These are phyloP conservation scores for Phalacrocorax carbo DNA, from an alignment of 2,113 vertebrate genomes.

Conservation along the genomic window DNA sequence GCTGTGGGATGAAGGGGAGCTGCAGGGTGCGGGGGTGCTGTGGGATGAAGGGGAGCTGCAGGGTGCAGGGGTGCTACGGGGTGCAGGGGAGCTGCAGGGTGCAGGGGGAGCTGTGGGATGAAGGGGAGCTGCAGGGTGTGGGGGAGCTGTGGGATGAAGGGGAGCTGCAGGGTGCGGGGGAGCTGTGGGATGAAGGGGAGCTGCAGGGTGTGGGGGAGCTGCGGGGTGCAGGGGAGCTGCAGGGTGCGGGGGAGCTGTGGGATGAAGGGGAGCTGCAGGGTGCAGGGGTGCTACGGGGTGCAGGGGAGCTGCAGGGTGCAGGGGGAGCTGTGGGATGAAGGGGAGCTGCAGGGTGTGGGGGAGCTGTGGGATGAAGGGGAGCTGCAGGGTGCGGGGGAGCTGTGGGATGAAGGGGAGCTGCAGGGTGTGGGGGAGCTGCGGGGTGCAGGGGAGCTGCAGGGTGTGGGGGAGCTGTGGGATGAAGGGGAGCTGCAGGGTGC, in stretches of 20 bases:
- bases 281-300: too few species aligned
- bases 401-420: neutral
- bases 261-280: neutral
- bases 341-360: neutral
- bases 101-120: rapidly evolving
- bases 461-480: neutral
- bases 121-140: neutral
- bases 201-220: neutral
- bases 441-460: neutral
- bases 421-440: rapidly evolving
- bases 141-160: too few species aligned
- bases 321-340: rapidly evolving
- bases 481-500: rapidly evolving
- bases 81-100: rapidly evolving
- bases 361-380: rapidly evolving
- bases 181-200: neutral
- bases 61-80: neutral
- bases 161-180: neutral
- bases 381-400: neutral
- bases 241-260: neutral
- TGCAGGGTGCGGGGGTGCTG: neutral
- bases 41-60: neutral
- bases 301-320: neutral
- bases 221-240: rapidly evolving
- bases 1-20: rapidly evolving